These are phyloP conservation scores for Anolis apletophallus DNA, from an alignment of 2,797 vertebrate species.

Conservation along the genomic window DNA sequence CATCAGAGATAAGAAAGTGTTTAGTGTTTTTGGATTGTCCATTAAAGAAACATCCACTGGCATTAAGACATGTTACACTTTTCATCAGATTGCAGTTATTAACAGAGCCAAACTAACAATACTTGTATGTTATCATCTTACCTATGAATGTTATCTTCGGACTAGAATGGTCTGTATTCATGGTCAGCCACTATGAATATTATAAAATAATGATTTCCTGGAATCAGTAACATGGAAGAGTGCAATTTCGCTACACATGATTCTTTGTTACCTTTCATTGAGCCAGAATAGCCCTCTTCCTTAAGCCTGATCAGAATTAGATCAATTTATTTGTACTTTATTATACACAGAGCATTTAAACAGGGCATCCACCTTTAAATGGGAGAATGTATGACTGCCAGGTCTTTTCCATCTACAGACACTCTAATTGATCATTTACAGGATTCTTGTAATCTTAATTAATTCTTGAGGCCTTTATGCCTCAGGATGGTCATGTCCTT, in stretches of 20 bases:
- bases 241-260: conserved; percentile 43
- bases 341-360: conserved; percentile 32
- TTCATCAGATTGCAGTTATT: not conserved
- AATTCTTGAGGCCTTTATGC: not conserved
- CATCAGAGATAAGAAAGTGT: not conserved
- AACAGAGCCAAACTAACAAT: not conserved
- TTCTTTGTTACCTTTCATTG: conserved; percentile 55
- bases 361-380: conserved; percentile 41
- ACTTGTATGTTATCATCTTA: not conserved
- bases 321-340: conserved; percentile 53
- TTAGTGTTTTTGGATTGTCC: not conserved
- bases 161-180: conserved; percentile 25
- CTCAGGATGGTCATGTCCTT: not conserved
- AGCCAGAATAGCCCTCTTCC: conserved; percentile 29
- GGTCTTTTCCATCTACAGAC: not conserved
- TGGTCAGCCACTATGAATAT: not conserved
- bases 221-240: conserved; percentile 29
- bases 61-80: no score
- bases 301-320: not conserved
- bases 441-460: conserved; percentile 25
- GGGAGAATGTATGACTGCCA: conserved; percentile 3
- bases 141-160: conserved; percentile 10
- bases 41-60: no score
- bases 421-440: conserved; percentile 4
- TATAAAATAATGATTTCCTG: conserved; percentile 29